phyloP scores from a whole-genome alignment of 2,113 vertebrate genomes.

The Protomyctophum bolini region DNA sequence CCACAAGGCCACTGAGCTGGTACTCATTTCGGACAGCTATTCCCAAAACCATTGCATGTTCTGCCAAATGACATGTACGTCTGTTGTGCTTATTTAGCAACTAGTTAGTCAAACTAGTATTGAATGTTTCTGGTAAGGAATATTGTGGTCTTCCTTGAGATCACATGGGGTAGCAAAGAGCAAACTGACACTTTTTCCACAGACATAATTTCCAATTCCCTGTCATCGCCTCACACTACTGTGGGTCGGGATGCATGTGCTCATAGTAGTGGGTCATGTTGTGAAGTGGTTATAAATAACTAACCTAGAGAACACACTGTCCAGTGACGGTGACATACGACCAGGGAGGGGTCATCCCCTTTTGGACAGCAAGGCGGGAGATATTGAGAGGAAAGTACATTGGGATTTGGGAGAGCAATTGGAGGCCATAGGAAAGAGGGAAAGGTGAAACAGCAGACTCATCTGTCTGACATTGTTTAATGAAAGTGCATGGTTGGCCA shows the following conservation, averaged over 20 bases:
- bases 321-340: not conserved
- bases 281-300: slow-evolving; percentile 58
- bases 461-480: not conserved
- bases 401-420: not conserved
- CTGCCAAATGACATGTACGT: too few relatives aligned
- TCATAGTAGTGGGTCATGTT: slow-evolving; percentile 13
- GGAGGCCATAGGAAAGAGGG: not conserved
- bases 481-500: not conserved
- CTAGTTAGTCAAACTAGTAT: slow-evolving; percentile 3
- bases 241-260: not conserved
- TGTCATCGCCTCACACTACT: not conserved
- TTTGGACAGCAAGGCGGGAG: not conserved
- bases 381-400: not conserved
- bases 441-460: not conserved
- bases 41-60: too few relatives aligned
- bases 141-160: not conserved
- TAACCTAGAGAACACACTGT: slow-evolving; percentile 35
- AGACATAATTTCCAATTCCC: not conserved
- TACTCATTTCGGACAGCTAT: too few relatives aligned
- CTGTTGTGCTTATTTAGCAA: slow-evolving; percentile 77
- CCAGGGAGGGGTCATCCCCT: not conserved
- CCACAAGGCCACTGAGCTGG: too few relatives aligned
- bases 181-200: not conserved
- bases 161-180: not conserved
- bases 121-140: not conserved